Conservation (phyloP, 2,113 vertebrate genomes). For the Tragulus kanchil region DNA sequence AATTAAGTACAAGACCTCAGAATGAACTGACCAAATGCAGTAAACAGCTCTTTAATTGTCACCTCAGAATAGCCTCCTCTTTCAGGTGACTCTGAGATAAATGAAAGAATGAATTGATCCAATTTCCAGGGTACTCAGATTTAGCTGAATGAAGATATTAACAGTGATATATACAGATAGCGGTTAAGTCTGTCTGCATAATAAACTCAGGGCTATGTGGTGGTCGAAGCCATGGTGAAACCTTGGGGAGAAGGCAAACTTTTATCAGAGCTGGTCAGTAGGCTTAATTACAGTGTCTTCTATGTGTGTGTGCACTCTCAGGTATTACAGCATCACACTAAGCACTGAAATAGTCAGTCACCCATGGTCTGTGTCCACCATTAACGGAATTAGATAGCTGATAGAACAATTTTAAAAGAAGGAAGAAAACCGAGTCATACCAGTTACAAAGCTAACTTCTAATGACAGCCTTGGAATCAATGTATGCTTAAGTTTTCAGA, state of each 20-base stretch:
- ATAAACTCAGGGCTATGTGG: background rate
- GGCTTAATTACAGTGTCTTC: background rate
- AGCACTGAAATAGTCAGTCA: background rate
- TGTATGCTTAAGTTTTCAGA: background rate
- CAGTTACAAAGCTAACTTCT: slow-evolving; percentile 7
- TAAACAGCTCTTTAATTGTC: background rate
- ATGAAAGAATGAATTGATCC: background rate
- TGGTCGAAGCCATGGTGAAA: background rate
- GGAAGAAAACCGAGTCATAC: background rate
- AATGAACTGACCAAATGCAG: background rate
- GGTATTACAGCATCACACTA: background rate
- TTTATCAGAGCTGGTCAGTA: background rate
- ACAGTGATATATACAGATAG: background rate
- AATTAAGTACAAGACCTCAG: slow-evolving; percentile 2
- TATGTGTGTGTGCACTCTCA: background rate
- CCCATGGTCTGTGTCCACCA: background rate
- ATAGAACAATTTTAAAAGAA: slow-evolving; percentile 7
- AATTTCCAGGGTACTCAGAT: background rate
- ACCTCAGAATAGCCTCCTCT: background rate
- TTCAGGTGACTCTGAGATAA: background rate
- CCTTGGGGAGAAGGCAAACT: background rate
- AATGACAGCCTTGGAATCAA: background rate
- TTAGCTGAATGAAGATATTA: slow-evolving; percentile 18
- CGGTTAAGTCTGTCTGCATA: background rate
- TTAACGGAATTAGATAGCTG: background rate